Evolutionary conservation across 2,113 vertebrate genomes (phyloP), one percentile per base, ranked within the genome.

Genomic region (Pterocles orientalis): DNA sequence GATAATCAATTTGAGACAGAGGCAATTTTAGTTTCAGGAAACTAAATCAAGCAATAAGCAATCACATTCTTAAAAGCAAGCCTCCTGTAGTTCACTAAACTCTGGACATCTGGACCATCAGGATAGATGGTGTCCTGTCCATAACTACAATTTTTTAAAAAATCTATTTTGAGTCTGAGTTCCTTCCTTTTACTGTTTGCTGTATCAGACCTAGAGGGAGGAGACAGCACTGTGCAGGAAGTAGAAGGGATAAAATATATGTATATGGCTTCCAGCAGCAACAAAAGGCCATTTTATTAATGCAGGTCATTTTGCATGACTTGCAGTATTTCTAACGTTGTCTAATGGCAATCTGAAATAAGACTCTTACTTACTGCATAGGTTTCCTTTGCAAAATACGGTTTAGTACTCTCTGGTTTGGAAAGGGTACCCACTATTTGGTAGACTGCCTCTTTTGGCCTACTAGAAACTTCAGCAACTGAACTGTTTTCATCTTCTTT

Each of bases 401-500:
- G 93, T 66, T 47, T 88, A 29, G 60, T 34, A 11, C 77, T 92
- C 3, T 85, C 66, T 5, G 88, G 69, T 15, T 79, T 70, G 47
- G 97, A 97, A 45, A 98, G 94, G 0, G 98, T 99, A 56, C 99
- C 99, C 69, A 99, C 99, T 5, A 99, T 65, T 86, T 98, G 97
- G 51, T 99, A 99, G 2, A 91, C 83, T 60, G 97, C 96, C 13
- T 92, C 88, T 50, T 95, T 96, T n/a, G 82, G 18, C 61, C 61
- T 93, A 36, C 7, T 5, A 3, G 83, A 36, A 18, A 47, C 25
- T 10, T 97, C 95, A 9, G 47, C 29, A 4, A 6, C n/a, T 3
- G 96, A 94, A 45, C 31, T 79, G 9, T 34, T 66, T 83, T 98
- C 96, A 9, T 97, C 97, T 14, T 97, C 97, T 9, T 95, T 97